Base-by-base conservation (phyloP, 2,113 vertebrate genomes). In the Eonycteris spelaea region DNA sequence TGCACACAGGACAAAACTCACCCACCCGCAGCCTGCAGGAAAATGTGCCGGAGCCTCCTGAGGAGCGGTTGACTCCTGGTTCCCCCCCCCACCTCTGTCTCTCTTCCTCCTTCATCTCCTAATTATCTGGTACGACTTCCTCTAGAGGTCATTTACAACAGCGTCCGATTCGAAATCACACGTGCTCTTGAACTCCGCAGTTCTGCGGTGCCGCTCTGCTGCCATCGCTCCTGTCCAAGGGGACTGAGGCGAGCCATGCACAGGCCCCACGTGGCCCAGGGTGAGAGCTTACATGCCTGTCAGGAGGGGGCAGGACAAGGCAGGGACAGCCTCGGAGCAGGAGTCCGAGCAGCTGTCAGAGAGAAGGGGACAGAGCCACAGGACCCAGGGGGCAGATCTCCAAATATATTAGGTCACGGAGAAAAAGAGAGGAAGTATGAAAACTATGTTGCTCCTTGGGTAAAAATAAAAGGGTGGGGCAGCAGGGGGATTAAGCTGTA, bases 401-500 rank as follows among this genome's bases (percentile, higher is more conserved):
- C 94, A 55, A 70, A 59, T 30, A 53, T 48, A 65, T 9, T 13
- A 77, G 86, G 95, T 63, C 73, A 22, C 63, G 59, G 91, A 73
- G 94, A 45, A 82, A 73, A 88, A 63, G 57, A 18, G 51, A 43
- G 18, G 5, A 35, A 77, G 83, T 28, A 87, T 67, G 79, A 59
- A 26, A 4, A 86, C 92, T 35, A 65, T 33, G 95, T 38, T 77
- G 11, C 12, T 65, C 65, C 94, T 24, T 22, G 51, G 51, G 59
- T 92, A 90, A 95, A 97, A 97, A 97, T 95, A 94, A 97, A 96
- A 91, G 78, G 59, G 89, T 24, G 79, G 43, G 86, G 57, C 15
- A 51, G 74, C 55, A 28, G 85, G 57, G 40, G 86, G 90, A 95
- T 92, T 79, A 91, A 48, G 80, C n/a, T 2, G 67, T n/a, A 28